Conservation (phyloP, 2,113 vertebrate genomes). For the Ameiurus melas region DNA sequence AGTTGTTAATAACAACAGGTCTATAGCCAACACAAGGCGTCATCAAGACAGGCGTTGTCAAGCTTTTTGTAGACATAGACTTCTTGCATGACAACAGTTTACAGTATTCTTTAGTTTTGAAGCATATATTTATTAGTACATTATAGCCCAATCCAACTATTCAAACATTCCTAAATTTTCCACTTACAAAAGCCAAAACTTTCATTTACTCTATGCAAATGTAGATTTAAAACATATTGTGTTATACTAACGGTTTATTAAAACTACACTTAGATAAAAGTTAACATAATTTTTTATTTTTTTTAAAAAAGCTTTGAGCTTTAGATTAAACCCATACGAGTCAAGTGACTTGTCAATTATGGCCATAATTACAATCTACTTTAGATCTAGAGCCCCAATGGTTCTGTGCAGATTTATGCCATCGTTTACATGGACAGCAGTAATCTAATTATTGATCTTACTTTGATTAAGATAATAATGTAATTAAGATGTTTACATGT, state of each 20-base stretch:
- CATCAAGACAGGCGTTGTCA: neutral
- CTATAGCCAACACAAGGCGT: too few species aligned
- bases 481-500: too few species aligned
- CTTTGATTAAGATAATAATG: too few species aligned
- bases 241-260: too few species aligned
- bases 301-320: too few species aligned
- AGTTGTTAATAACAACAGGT: too few species aligned
- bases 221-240: neutral
- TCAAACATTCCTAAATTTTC: neutral
- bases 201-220: neutral
- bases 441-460: too few species aligned
- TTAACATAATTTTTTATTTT: too few species aligned
- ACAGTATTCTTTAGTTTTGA: neutral
- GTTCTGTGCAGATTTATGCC: neutral
- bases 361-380: neutral
- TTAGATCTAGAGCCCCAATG: neutral
- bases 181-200: neutral
- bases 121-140: neutral
- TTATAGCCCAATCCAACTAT: neutral
- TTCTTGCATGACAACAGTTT: neutral
- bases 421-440: neutral
- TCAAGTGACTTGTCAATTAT: too few species aligned
- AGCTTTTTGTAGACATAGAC: neutral
- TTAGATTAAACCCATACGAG: neutral
- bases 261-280: too few species aligned